Base-by-base conservation (phyloP, 2,797 vertebrate genomes). In the Arnoldichthys spilopterus region DNA sequence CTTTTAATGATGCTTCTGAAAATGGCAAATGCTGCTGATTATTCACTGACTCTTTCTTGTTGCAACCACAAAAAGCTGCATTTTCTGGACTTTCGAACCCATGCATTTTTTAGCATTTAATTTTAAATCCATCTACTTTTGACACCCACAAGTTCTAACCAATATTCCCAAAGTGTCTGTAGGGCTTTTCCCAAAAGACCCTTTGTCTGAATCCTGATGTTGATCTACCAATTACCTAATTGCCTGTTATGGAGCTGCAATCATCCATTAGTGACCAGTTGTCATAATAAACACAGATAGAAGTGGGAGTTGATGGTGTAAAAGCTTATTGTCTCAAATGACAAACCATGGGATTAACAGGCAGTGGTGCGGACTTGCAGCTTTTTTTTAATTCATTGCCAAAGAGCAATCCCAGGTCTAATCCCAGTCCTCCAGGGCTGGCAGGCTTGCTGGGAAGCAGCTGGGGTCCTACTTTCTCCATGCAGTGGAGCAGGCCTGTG, bases 191-290 rank as follows among this genome's bases (percentile, higher is more conserved):
- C 34, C 70, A 16, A 70, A 72, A 49, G 73, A 40, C 88, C 81
- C 83, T 86, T 87, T 89, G 79, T 90, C 80, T 83, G 54, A 77
- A 73, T 72, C 71, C 69, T 45, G 67, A 80, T 89, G 87, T 86
- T 85, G 83, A 90, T 90, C 85, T 78, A 84, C 83, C 92, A 92
- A 92, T 93, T 91, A 91, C 87, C 87, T 89, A 92, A 91, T 90
- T 90, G 89, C 82, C 9, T 74, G 87, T 87, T 90, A 85, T 86
- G 85, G 81, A 87, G 84, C 74, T 79, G 67, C 84, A 81, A 79
- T 81, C 83, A 87, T 88, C 88, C 85, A 84, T 91, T 89, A 85
- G 86, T 88, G 88, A 91, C 87, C 86, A 89, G 73, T 83, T 88
- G 88, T 88, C 87, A 90, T 91, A 89, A 90, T 89, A 89, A 87